Percentiles rank a stretch among this genome's conserved stretches.
Evolutionary conservation across 92 coral and sea anemone genomes (phyloP).

Genomic region (Meandrina meandrites): DNA sequence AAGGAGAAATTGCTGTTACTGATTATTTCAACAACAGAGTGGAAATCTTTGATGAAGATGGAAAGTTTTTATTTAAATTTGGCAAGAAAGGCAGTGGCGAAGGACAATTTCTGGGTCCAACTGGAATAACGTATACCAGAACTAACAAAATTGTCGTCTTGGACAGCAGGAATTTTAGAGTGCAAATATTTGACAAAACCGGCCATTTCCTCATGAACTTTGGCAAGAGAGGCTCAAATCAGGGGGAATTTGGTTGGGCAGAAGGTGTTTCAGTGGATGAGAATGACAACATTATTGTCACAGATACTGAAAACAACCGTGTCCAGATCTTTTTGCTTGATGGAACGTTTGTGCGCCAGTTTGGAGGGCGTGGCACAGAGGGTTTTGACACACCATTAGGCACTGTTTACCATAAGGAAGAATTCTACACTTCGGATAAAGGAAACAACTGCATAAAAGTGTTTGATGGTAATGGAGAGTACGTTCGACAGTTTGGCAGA

Average conservation of each 20-base stretch:
- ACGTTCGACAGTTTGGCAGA: constrained; percentile 87
- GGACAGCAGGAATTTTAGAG: constrained; percentile 81
- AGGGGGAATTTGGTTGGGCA: constrained; percentile 76
- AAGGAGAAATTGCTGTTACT: constrained; percentile 79
- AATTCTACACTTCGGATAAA: constrained; percentile 76
- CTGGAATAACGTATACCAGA: constrained; percentile 76
- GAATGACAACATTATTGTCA: constrained; percentile 68
- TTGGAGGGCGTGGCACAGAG: constrained; percentile 80
- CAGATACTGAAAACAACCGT: constrained; percentile 83
- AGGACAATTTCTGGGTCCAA: constrained; percentile 79
- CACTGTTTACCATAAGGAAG: constrained; percentile 67
- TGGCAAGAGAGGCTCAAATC: constrained; percentile 67
- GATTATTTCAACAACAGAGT: constrained; percentile 85
- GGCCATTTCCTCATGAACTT: constrained; percentile 72
- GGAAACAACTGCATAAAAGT: constrained; percentile 82
- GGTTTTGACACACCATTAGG: constrained; percentile 82
- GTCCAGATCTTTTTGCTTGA: constrained; percentile 80
- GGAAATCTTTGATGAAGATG: constrained; percentile 72
- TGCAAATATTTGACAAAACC: constrained; percentile 73
- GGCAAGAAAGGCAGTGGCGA: constrained; percentile 78
- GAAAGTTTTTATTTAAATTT: constrained; percentile 78
- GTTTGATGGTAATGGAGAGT: constrained; percentile 72
- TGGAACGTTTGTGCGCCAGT: constrained; percentile 72
- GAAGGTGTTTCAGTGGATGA: constrained; percentile 75
- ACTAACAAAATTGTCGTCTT: constrained; percentile 71